Base-by-base conservation (phyloP, 2,888 invertebrate genomes). In the Tholera decimalis region DNA sequence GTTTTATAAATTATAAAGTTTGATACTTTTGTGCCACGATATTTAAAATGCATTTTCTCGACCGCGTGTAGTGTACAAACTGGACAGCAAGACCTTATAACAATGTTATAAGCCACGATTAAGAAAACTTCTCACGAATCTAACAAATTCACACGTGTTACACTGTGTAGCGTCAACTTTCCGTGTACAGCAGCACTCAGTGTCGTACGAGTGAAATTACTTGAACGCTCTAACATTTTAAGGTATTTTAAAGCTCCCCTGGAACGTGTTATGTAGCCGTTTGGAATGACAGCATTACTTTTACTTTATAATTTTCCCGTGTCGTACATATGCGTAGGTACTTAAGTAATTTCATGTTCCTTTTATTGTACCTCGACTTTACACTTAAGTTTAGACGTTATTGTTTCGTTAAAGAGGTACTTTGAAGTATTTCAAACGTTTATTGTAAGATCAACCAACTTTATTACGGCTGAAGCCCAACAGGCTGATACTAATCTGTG, bases 201-300 rank as follows among this genome's bases (percentile, higher is more conserved):
- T 80, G 77, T 76, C 83, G 80, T 83, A 79, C 73, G 83, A 84
- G 79, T 81, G 78, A 83, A 88, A 88, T 88, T 88, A 89, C 86
- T 85, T 81, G 76, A 79, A 86, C 56, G 85, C 85, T 83, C 68
- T 80, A 83, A 83, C 83, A 85, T 89, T 89, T 87, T 80, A 87
- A 86, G 85, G 84, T 84, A 87, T 85, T 88, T 86, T 87, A 85
- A 83, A 86, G 88, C 84, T 80, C 79, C 80, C 71, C 65, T 81
- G 79, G 83, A 89, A 89, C 87, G 83, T 87, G 87, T 86, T 83
- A 87, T 83, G 83, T 80, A 82, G 84, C 82, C 85, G 83, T 88
- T 87, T 85, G 83, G 66, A 84, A 85, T 87, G 86, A 86, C 87
- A 83, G 83, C 78, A 81, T 85, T 81, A 83, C 85, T 81, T 85